phyloP scores from a whole-genome alignment of 2,888 invertebrate species.

The Amiota communis region DNA sequence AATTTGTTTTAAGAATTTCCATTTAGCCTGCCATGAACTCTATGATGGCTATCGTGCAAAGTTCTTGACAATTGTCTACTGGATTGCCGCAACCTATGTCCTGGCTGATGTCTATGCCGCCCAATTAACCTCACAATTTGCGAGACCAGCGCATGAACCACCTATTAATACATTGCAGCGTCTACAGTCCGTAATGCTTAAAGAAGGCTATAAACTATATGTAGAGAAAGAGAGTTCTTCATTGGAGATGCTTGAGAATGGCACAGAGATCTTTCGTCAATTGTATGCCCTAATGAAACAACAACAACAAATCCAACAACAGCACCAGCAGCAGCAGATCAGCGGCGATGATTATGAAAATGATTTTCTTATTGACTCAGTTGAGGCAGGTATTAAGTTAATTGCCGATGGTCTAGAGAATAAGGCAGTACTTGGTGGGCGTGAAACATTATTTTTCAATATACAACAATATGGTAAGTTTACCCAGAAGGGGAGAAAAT shows the following conservation, averaged over 20 bases:
- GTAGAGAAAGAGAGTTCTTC: constrained; percentile 85
- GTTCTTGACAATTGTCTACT: constrained; percentile 80
- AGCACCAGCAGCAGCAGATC: not conserved
- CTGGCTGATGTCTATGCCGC: constrained; percentile 86
- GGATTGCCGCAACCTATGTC: constrained; percentile 84
- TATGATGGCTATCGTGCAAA: constrained; percentile 80
- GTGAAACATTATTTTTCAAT: constrained; percentile 84
- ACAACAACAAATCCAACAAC: constrained; percentile 66
- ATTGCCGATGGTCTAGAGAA: constrained; percentile 77
- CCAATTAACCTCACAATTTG: constrained; percentile 83
- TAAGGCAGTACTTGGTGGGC: constrained; percentile 81
- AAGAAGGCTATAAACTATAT: constrained; percentile 78
- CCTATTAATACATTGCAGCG: constrained; percentile 80
- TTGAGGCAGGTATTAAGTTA: constrained; percentile 81
- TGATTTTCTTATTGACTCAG: constrained; percentile 78
- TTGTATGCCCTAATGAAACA: constrained; percentile 80
- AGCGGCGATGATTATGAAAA: constrained; percentile 27
- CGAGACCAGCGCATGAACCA: constrained; percentile 81
- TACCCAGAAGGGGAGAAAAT: not conserved
- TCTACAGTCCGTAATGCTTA: constrained; percentile 79
- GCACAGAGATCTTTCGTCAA: constrained; percentile 82
- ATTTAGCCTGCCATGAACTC: constrained; percentile 72
- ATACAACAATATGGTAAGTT: constrained; percentile 81
- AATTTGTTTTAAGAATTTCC: not conserved
- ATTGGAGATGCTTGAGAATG: constrained; percentile 82